These are phyloP conservation scores for Lethenteron camtschaticum DNA, from an alignment of 2,113 vertebrate species.

Conservation along the genomic window DNA sequence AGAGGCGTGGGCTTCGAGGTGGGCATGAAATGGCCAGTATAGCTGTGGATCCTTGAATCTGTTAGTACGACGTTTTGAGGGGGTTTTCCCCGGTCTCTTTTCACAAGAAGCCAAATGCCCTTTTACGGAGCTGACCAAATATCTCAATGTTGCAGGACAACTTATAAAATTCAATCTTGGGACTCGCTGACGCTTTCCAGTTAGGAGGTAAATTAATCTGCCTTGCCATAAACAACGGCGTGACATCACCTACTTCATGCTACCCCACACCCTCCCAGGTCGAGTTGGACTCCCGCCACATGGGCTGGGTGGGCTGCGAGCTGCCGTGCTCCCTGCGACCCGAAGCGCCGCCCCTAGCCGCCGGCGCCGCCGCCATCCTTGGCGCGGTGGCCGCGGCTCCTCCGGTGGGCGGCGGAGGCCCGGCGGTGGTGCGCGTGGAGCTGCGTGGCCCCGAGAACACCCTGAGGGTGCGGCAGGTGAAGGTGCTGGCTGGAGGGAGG, in stretches of 20 bases:
- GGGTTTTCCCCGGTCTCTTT: too few species aligned
- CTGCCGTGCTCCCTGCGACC: constrained; percentile 24
- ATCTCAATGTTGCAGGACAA: too few species aligned
- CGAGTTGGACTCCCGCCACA: constrained; percentile 86
- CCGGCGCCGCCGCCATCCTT: too few species aligned
- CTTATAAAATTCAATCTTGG: not conserved
- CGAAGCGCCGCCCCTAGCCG: too few species aligned
- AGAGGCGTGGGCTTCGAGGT: too few species aligned
- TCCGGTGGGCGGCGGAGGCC: constrained; percentile 37
- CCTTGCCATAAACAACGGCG: not conserved
- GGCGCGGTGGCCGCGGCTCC: too few species aligned
- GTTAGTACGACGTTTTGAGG: too few species aligned
- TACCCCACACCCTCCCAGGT: constrained; percentile 25
- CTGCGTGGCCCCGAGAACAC: constrained; percentile 95
- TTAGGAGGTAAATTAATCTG: not conserved
- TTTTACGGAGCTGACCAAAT: too few species aligned
- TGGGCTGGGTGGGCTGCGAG: constrained; percentile 95
- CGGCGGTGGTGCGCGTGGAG: constrained; percentile 87
- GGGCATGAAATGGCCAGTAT: too few species aligned
- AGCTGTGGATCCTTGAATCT: too few species aligned
- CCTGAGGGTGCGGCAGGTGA: constrained; percentile 84
- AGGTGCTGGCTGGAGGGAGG: constrained; percentile 89
- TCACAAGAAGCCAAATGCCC: too few species aligned
- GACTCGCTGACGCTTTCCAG: not conserved
- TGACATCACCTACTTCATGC: not conserved